phyloP scores from a whole-genome alignment of 2,797 vertebrate genomes.

The Schizopygopsis malacanthus region DNA sequence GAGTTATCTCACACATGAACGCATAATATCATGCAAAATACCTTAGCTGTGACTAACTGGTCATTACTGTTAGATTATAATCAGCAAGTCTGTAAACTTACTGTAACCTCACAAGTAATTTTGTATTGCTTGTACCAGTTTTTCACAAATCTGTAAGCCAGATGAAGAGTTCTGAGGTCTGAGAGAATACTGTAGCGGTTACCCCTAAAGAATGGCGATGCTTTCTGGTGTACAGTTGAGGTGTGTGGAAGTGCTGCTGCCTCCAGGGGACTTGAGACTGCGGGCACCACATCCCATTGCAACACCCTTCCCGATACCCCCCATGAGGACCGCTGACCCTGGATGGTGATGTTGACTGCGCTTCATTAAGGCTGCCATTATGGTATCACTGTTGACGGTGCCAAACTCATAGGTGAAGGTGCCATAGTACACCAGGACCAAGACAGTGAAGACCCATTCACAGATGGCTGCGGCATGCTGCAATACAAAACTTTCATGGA shows the following conservation, averaged over 20 bases:
- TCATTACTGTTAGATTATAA: constrained; percentile 3
- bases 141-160: not conserved
- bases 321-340: constrained; percentile 75
- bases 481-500: constrained; percentile 91
- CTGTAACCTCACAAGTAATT: constrained; percentile 1
- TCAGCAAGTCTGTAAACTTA: constrained; percentile 21
- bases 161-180: constrained; percentile 24
- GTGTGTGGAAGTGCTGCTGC: constrained; percentile 86
- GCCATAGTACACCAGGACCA: constrained; percentile 94
- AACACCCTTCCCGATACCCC: constrained; percentile 69
- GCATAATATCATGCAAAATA: constrained; percentile 38
- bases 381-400: constrained; percentile 90
- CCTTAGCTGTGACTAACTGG: not conserved
- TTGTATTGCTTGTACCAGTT: constrained; percentile 32
- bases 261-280: constrained; percentile 88
- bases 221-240: constrained; percentile 89
- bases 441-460: constrained; percentile 96
- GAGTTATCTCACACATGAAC: not conserved
- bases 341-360: constrained; percentile 66
- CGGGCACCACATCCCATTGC: constrained; percentile 75
- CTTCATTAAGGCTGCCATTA: constrained; percentile 85
- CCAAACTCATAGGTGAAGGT: constrained; percentile 98
- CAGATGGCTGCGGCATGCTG: constrained; percentile 94
- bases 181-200: constrained; percentile 27
- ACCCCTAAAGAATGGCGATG: constrained; percentile 86